Conservation (phyloP, 2,113 vertebrate genomes). For the Dunckerocampus dactyliophorus region DNA sequence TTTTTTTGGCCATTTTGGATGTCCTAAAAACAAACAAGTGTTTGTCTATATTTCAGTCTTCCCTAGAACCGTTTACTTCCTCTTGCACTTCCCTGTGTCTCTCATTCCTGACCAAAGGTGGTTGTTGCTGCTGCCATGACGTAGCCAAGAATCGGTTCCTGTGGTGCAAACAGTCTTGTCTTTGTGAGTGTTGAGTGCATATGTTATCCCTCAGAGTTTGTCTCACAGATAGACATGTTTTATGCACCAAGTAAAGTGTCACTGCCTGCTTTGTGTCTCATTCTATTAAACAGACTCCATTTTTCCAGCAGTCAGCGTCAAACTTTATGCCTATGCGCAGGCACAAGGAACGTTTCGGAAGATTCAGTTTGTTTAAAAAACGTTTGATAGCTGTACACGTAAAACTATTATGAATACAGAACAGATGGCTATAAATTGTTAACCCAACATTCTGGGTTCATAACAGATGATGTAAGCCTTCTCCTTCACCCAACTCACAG, state of each 20-base stretch:
- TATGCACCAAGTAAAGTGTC: slow-evolving; percentile 25
- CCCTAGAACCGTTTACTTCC: neutral
- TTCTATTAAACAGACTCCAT: slow-evolving; percentile 14
- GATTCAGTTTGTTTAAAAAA: slow-evolving; percentile 24
- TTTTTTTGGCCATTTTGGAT: neutral
- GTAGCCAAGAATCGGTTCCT: slow-evolving; percentile 43
- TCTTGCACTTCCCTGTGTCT: neutral
- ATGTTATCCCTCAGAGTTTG: slow-evolving; percentile 34
- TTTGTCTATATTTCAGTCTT: slow-evolving; percentile 2
- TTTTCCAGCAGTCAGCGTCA: slow-evolving; percentile 19
- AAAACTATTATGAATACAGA: slow-evolving; percentile 43
- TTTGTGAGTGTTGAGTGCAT: slow-evolving; percentile 42
- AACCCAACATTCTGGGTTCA: slow-evolving; percentile 25
- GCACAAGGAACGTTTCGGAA: slow-evolving; percentile 17
- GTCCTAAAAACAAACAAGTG: neutral
- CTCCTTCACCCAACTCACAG: slow-evolving; percentile 40
- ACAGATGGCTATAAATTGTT: slow-evolving; percentile 34
- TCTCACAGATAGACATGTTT: slow-evolving; percentile 31
- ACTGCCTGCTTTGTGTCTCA: slow-evolving; percentile 37
- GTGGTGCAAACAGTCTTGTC: slow-evolving; percentile 47
- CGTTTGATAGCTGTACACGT: slow-evolving; percentile 22
- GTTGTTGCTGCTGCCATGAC: slow-evolving; percentile 37
- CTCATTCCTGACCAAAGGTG: slow-evolving; percentile 45
- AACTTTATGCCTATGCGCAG: neutral
- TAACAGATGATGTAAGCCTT: slow-evolving; percentile 50